Conservation (phyloP, 1,140 invertebrate species). For the Drosophila tristis region DNA sequence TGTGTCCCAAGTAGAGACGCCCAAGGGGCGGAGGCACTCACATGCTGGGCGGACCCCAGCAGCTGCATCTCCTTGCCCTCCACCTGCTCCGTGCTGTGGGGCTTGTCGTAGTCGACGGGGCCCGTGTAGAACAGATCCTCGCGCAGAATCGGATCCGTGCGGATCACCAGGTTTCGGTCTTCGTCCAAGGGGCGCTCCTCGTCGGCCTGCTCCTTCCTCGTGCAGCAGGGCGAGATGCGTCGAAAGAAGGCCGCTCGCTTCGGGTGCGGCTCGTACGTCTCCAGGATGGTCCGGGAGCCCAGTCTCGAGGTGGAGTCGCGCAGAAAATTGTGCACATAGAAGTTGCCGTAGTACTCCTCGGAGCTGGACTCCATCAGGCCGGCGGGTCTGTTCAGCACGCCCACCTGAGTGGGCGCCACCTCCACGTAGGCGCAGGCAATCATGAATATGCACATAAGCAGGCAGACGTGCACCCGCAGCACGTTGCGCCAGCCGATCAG, state of each 20-base stretch:
- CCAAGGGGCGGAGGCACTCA: constrained; percentile 8
- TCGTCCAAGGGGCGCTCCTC: not conserved
- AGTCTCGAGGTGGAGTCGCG: constrained; percentile 4
- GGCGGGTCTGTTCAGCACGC: constrained; percentile 19
- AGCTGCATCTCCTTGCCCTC: constrained; percentile 61
- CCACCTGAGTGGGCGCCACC: constrained; percentile 60
- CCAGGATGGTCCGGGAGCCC: not conserved
- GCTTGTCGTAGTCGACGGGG: constrained; percentile 42
- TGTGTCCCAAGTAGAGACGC: not conserved
- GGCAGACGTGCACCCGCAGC: constrained; percentile 48
- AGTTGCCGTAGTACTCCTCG: constrained; percentile 70
- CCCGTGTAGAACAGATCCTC: constrained; percentile 78
- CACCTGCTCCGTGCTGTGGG: constrained; percentile 42
- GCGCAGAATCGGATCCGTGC: constrained; percentile 58
- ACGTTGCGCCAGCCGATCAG: constrained; percentile 66
- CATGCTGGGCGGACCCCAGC: constrained; percentile 41
- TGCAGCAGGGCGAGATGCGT: constrained; percentile 3
- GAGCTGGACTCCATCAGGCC: constrained; percentile 28
- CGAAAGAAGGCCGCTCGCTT: not conserved
- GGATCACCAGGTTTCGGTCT: constrained; percentile 52
- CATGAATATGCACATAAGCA: constrained; percentile 44
- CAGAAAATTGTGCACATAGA: constrained; percentile 65
- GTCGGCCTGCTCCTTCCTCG: not conserved
- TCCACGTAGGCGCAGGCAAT: constrained; percentile 55
- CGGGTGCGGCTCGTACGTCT: constrained; percentile 21